Evolutionary conservation across 1,140 invertebrate species (phyloP).

Genomic region (Atta colombica): DNA sequence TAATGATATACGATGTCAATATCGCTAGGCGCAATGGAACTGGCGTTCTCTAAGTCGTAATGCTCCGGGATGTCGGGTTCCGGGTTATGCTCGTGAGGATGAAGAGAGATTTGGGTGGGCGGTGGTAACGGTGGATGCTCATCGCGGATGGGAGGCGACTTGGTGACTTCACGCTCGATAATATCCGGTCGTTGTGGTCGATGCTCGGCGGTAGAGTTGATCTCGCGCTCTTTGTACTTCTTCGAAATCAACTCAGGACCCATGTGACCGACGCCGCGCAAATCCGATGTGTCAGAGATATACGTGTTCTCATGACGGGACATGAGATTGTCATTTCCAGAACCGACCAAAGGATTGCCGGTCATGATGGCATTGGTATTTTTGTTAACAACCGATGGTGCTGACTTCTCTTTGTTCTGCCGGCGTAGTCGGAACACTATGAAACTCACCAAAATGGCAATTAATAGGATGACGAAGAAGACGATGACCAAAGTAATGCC

Average conservation of each 20-base stretch:
- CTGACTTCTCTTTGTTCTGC: constrained; percentile 93
- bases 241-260: constrained; percentile 94
- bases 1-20: constrained; percentile 99
- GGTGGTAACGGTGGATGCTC: constrained; percentile 92
- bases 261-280: constrained; percentile 89
- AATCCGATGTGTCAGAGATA: constrained; percentile 83
- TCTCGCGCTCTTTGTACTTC: constrained; percentile 95
- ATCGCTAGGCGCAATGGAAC: constrained; percentile 98
- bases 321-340: constrained; percentile 81
- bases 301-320: constrained; percentile 85
- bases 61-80: constrained; percentile 96
- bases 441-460: constrained; percentile 95
- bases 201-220: constrained; percentile 88
- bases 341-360: constrained; percentile 79
- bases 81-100: constrained; percentile 89
- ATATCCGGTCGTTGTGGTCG: constrained; percentile 95
- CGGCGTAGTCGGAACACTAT: constrained; percentile 94
- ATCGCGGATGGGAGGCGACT: constrained; percentile 91
- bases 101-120: constrained; percentile 88
- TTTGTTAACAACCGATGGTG: constrained; percentile 81
- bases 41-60: constrained; percentile 98
- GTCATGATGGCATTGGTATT: constrained; percentile 83
- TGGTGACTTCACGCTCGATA: constrained; percentile 95
- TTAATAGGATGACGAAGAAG: constrained; percentile 95
- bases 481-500: constrained; percentile 97